phyloP scores from a whole-genome alignment of 1,140 invertebrate species.

The Drosophila murphyi region DNA sequence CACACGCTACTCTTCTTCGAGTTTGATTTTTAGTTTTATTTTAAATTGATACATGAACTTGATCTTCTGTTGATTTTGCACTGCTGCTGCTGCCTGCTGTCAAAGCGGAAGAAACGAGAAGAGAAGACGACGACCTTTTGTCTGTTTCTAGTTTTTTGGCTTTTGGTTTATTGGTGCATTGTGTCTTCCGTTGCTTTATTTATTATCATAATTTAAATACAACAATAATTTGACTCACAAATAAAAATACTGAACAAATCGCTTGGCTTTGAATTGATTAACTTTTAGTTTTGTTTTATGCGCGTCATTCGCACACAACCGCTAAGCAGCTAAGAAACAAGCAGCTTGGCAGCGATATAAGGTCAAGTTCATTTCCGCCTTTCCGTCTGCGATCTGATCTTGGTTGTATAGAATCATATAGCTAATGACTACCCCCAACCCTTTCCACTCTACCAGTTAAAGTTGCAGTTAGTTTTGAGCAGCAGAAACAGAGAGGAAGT shows the following conservation, averaged over 20 bases:
- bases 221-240: background rate
- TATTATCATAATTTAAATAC: background rate
- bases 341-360: slow-evolving; percentile 62
- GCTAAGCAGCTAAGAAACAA: slow-evolving; percentile 31
- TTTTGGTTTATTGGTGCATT: slow-evolving; percentile 4
- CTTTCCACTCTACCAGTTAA: background rate
- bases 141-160: slow-evolving; percentile 18
- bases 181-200: background rate
- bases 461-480: background rate
- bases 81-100: background rate
- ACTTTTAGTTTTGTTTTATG: slow-evolving; percentile 54
- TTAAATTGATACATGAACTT: slow-evolving; percentile 57
- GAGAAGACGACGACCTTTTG: slow-evolving; percentile 35
- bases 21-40: too few relatives aligned
- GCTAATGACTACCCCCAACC: slow-evolving; percentile 6
- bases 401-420: slow-evolving; percentile 30
- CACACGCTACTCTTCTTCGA: too few relatives aligned
- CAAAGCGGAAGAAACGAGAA: slow-evolving; percentile 52
- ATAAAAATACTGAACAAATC: background rate
- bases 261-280: slow-evolving; percentile 63
- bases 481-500: slow-evolving; percentile 51
- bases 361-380: slow-evolving; percentile 80
- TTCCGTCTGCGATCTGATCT: slow-evolving; percentile 22
- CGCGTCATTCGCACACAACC: slow-evolving; percentile 36
- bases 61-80: slow-evolving; percentile 44